phyloP scores from a whole-genome alignment of 2,113 vertebrate species.

The Spea bombifrons region DNA sequence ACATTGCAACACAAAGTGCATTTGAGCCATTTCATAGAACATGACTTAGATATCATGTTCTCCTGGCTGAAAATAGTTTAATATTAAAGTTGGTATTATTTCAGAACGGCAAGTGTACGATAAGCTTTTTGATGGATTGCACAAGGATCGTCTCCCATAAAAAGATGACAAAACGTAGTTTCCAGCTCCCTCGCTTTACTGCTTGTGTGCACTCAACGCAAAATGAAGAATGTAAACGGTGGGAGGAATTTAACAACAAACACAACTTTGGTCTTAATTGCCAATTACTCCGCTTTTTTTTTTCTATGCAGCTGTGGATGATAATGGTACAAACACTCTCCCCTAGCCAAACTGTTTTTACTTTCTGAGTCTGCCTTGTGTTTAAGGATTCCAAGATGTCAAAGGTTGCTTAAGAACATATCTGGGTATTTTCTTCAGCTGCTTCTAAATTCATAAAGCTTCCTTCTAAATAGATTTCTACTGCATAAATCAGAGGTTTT shows the following conservation, averaged over 20 bases:
- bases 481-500: background rate
- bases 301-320: conserved; percentile 32
- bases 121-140: no score
- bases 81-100: no score
- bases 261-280: conserved; percentile 34
- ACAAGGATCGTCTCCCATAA: no score
- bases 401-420: background rate
- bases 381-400: conserved; percentile 19
- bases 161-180: no score
- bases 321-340: conserved; percentile 9
- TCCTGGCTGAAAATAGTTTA: no score
- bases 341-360: conserved; percentile 23
- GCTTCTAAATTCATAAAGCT: background rate
- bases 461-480: background rate
- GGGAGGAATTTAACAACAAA: conserved; percentile 42
- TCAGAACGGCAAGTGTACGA: no score
- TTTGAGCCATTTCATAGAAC: no score
- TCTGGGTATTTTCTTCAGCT: background rate
- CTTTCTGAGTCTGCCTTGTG: background rate
- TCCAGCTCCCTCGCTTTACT: no score
- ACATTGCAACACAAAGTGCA: no score
- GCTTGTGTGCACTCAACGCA: background rate
- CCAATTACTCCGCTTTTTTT: conserved; percentile 12
- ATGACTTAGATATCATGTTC: no score
- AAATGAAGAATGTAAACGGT: conserved; percentile 29